Conservation (phyloP, 2,888 invertebrate genomes). For the Lithophane socia region DNA sequence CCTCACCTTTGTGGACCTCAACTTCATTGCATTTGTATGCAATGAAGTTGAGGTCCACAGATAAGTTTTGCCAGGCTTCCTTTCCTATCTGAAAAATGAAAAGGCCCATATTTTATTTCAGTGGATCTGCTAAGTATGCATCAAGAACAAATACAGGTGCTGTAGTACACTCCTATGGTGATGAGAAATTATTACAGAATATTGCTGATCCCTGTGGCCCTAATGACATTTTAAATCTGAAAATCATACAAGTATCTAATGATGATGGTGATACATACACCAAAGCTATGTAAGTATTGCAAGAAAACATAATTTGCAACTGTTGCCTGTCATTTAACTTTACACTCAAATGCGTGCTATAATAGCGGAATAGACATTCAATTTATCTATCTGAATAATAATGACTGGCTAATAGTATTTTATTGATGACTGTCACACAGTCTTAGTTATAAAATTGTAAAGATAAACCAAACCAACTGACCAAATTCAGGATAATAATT, state of each 20-base stretch:
- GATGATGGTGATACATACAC: constrained; percentile 86
- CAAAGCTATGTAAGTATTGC: constrained; percentile 87
- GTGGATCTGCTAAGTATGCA: constrained; percentile 84
- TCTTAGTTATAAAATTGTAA: not conserved
- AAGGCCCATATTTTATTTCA: constrained; percentile 70
- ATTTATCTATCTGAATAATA: not conserved
- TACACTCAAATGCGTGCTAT: not conserved
- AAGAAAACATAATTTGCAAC: not conserved
- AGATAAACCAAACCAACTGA: no score
- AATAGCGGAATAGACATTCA: not conserved
- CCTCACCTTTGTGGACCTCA: no score
- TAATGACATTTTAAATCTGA: constrained; percentile 75
- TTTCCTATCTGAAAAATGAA: not conserved
- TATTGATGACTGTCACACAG: not conserved
- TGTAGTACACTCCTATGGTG: constrained; percentile 91
- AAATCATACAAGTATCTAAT: constrained; percentile 87
- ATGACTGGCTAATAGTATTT: not conserved
- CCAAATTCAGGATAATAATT: not conserved
- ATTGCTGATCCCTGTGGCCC: constrained; percentile 74
- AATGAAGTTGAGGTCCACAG: not conserved
- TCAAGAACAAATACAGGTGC: constrained; percentile 91
- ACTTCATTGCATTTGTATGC: no score
- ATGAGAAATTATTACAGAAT: constrained; percentile 86
- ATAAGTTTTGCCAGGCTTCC: not conserved
- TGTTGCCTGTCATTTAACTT: not conserved